Conservation (phyloP, 2,113 vertebrate species). For the Motacilla alba region DNA sequence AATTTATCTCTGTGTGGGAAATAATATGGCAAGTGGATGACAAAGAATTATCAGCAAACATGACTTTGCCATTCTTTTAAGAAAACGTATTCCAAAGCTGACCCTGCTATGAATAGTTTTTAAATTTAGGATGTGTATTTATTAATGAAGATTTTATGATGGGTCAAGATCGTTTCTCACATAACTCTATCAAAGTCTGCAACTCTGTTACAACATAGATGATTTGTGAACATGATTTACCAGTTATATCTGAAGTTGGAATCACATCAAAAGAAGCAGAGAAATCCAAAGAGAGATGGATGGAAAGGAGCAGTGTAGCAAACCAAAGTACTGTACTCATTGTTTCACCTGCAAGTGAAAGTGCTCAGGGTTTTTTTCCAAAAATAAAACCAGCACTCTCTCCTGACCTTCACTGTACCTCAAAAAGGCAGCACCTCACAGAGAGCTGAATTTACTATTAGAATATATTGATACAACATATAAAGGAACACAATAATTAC, state of each 20-base stretch:
- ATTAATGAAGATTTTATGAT: not conserved
- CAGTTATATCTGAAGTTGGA: not conserved
- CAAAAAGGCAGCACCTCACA: not conserved
- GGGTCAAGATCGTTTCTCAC: not conserved
- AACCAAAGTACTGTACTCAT: not conserved
- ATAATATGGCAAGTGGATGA: not conserved
- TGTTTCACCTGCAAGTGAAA: not conserved
- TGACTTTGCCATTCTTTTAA: not conserved
- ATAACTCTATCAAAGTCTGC: not conserved
- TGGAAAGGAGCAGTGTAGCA: not conserved
- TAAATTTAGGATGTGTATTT: not conserved
- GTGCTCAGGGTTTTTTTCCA: accelerated
- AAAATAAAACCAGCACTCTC: not conserved
- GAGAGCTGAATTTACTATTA: not conserved
- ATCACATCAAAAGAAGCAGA: not conserved
- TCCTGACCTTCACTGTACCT: not conserved
- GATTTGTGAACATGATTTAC: not conserved
- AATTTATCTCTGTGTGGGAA: not conserved
- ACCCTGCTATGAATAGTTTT: not conserved
- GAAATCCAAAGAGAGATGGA: not conserved
- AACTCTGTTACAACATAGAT: not conserved
- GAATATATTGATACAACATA: not conserved
- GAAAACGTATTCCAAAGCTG: not conserved
- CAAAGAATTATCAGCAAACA: not conserved
- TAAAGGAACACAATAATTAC: not conserved